phyloP scores from a whole-genome alignment of 2,113 vertebrate genomes.

The Mugil cephalus region DNA sequence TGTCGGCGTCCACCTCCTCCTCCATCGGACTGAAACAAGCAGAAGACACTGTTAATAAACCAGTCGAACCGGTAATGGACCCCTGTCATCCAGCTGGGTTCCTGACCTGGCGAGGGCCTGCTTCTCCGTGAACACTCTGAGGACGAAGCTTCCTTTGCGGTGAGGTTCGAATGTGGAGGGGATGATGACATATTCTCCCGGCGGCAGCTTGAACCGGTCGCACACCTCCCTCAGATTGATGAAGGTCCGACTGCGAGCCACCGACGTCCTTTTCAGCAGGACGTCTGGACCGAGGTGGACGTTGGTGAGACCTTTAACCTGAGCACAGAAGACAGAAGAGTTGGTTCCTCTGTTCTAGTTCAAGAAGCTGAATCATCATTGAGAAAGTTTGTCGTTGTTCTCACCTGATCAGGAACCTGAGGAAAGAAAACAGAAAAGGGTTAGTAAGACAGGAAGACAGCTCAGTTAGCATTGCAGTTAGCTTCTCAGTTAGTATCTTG shows the following conservation, averaged over 20 bases:
- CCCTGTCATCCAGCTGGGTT: neutral
- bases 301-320: constrained; percentile 70
- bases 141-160: constrained; percentile 84
- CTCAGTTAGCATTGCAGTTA: too few species aligned
- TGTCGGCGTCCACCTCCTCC: constrained; percentile 47
- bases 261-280: constrained; percentile 69
- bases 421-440: neutral
- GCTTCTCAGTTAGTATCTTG: too few species aligned
- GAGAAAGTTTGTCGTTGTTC: neutral
- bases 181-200: constrained; percentile 84
- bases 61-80: neutral
- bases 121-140: constrained; percentile 88
- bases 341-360: too few species aligned
- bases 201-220: constrained; percentile 77
- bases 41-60: neutral
- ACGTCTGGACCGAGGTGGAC: constrained; percentile 78
- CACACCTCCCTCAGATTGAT: constrained; percentile 86
- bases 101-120: constrained; percentile 60
- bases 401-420: constrained; percentile 78
- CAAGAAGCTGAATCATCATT: too few species aligned
- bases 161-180: constrained; percentile 89
- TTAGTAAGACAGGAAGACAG: too few species aligned
- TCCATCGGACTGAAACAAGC: constrained; percentile 69
- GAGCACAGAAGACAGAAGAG: constrained; percentile 16
- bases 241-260: constrained; percentile 73